Percentiles rank a stretch among this genome's conserved stretches.
Conservation (phyloP, 2,888 invertebrate genomes). For the Flexamia atlantica region DNA sequence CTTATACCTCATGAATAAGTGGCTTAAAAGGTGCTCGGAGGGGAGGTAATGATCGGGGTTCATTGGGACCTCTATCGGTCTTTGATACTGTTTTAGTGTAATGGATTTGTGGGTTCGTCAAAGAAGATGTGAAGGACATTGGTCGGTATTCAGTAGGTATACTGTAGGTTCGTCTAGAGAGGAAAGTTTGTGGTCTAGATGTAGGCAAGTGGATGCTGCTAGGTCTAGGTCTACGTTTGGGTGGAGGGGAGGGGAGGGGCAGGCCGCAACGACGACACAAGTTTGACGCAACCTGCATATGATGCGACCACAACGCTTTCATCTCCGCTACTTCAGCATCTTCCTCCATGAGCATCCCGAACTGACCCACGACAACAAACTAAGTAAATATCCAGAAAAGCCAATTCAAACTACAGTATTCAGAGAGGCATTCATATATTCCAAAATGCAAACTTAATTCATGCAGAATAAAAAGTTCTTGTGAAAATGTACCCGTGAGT, state of each 20-base stretch:
- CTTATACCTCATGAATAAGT: slow-evolving; percentile 13
- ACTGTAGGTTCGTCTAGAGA: background rate
- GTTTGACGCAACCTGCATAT: slow-evolving; percentile 69
- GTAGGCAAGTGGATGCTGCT: background rate
- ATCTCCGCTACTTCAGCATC: slow-evolving; percentile 71
- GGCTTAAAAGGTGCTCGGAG: background rate
- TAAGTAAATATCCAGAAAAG: slow-evolving; percentile 22
- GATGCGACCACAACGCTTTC: slow-evolving; percentile 71
- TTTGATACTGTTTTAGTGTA: background rate
- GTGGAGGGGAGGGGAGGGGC: slow-evolving; percentile 61
- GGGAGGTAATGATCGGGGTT: background rate
- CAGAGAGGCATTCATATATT: slow-evolving; percentile 26
- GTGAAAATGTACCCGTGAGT: slow-evolving; percentile 24
- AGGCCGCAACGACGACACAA: slow-evolving; percentile 70
- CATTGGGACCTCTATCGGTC: background rate
- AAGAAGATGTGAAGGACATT: background rate
- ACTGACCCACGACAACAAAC: slow-evolving; percentile 31
- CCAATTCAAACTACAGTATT: slow-evolving; percentile 11
- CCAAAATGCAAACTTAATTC: slow-evolving; percentile 50
- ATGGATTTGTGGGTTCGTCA: background rate
- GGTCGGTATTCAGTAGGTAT: background rate
- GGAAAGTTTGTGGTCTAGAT: background rate
- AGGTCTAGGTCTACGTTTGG: slow-evolving; percentile 21
- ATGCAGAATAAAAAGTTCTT: slow-evolving; percentile 41
- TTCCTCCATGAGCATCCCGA: slow-evolving; percentile 66